Conservation (phyloP, 2,797 vertebrate species). For the Eulemur rubriventer region DNA sequence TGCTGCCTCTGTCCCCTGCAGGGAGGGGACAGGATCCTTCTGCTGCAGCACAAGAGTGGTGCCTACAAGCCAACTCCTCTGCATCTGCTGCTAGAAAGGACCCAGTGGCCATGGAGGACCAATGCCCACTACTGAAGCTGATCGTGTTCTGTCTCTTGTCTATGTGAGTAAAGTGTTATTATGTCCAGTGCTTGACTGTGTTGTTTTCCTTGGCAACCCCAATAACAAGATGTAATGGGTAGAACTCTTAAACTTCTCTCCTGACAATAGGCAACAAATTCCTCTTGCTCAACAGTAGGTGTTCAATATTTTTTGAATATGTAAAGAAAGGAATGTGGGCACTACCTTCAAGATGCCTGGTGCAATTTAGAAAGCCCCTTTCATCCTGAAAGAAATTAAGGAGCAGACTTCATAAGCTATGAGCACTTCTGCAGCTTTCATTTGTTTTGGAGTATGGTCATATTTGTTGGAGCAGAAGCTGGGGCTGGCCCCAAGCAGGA, state of each 20-base stretch:
- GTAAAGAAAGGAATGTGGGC: neutral
- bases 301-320: slow-evolving; percentile 4
- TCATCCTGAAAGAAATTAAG: neutral
- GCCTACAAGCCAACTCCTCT: neutral
- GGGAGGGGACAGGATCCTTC: neutral
- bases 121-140: neutral
- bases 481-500: neutral
- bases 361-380: neutral
- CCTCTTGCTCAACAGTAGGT: neutral
- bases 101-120: neutral
- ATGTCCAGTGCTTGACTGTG: neutral
- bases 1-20: neutral
- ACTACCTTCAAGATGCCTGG: neutral
- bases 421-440: neutral
- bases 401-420: neutral
- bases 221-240: neutral
- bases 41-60: neutral
- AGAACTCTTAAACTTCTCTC: slow-evolving; percentile 23
- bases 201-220: slow-evolving; percentile 34
- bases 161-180: neutral
- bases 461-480: neutral
- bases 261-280: neutral
- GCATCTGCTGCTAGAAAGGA: neutral
- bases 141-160: neutral
- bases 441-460: neutral